Percentiles rank a stretch among this genome's conserved stretches.
These are phyloP conservation scores for Spilarctia lutea DNA, from an alignment of 2,888 invertebrate species.

Conservation along the genomic window DNA sequence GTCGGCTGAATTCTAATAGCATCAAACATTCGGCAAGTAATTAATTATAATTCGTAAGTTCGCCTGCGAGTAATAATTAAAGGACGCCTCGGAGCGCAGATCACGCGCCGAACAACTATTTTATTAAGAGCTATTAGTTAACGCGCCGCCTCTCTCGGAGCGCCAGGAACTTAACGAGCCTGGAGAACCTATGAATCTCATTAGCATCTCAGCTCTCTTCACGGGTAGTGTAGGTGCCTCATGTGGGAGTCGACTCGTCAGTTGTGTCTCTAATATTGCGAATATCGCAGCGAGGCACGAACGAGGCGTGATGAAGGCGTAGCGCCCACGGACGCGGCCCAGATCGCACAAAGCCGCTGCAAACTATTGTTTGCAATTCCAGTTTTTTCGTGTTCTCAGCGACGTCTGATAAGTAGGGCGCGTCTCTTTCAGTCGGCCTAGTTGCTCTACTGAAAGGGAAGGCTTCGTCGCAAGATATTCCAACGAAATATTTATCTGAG, in stretches of 20 bases:
- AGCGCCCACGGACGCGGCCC: conserved; percentile 37
- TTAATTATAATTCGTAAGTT: conserved; percentile 16
- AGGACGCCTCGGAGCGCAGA: neutral
- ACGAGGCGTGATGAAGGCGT: conserved; percentile 42
- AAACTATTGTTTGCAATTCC: conserved; percentile 56
- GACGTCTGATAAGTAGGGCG: conserved; percentile 53
- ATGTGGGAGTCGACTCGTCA: conserved; percentile 15
- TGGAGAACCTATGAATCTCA: conserved; percentile 21
- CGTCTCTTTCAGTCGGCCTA: conserved; percentile 52
- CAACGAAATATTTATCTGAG: conserved; percentile 21
- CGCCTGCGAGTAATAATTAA: conserved; percentile 7
- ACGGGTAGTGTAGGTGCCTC: conserved; percentile 15
- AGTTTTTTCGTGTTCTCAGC: conserved; percentile 43
- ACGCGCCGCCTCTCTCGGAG: neutral
- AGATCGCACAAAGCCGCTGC: conserved; percentile 42
- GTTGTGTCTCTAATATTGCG: neutral
- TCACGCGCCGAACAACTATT: conserved; percentile 19
- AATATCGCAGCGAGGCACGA: conserved; percentile 19
- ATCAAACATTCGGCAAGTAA: conserved; percentile 21
- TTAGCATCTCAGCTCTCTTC: conserved; percentile 13
- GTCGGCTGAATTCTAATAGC: conserved; percentile 29
- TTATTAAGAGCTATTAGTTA: conserved; percentile 22
- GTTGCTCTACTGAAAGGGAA: conserved; percentile 28
- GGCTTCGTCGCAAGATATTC: conserved; percentile 28
- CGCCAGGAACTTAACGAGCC: conserved; percentile 22